A percentile compares a stretch with the other conserved stretches of the same genome.
Conservation (phyloP, 2,797 vertebrate species). For the Sebastiscus tertius region DNA sequence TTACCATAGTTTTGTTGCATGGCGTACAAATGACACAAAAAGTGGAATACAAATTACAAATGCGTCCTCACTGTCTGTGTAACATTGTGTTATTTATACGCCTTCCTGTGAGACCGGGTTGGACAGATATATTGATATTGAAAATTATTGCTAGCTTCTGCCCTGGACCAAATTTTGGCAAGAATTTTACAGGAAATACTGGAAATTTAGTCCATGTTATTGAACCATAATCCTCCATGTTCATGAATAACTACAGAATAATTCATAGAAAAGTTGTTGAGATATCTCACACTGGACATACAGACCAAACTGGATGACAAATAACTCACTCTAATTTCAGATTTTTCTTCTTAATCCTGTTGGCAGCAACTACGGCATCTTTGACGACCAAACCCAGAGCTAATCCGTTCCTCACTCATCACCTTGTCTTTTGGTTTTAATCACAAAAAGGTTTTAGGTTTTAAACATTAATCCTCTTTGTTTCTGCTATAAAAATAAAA, state of each 20-base stretch:
- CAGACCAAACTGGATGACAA: background rate
- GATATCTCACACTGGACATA: background rate
- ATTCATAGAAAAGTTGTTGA: background rate
- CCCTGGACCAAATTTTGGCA: background rate
- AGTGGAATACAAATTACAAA: too few relatives aligned
- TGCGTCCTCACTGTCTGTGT: too few relatives aligned
- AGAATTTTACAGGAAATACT: background rate
- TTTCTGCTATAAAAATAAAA: slow-evolving; percentile 32
- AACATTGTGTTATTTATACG: too few relatives aligned
- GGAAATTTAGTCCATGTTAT: background rate
- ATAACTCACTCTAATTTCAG: background rate
- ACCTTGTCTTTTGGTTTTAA: slow-evolving; percentile 24
- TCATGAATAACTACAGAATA: background rate
- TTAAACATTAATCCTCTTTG: slow-evolving; percentile 53
- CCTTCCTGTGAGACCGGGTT: too few relatives aligned
- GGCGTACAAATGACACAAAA: too few relatives aligned
- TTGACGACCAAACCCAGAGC: background rate
- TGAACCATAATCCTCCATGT: background rate
- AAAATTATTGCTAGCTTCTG: background rate
- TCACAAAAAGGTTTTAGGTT: slow-evolving; percentile 39
- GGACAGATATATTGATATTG: background rate
- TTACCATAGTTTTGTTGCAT: too few relatives aligned
- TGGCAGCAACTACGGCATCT: background rate
- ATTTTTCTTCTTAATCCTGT: background rate
- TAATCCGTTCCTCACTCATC: background rate